Evolutionary conservation across 2,888 invertebrate species (phyloP).

Genomic region (Pseudococcus longispinus): DNA sequence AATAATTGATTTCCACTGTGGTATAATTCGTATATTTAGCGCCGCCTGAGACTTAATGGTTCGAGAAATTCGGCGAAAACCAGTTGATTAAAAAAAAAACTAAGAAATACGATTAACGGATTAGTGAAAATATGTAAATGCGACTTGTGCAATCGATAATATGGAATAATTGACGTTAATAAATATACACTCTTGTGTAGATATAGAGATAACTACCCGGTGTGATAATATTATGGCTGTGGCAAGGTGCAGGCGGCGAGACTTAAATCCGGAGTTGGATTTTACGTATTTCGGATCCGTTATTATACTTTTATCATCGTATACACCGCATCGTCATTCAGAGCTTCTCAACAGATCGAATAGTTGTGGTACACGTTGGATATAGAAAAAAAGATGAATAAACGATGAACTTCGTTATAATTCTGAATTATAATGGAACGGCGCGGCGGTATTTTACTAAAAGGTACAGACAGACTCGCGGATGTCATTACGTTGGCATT

Average conservation of each 20-base stretch:
- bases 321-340: not conserved
- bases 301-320: not conserved
- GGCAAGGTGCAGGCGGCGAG: not conserved
- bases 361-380: not conserved
- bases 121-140: conserved; percentile 44
- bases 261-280: not conserved
- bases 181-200: not conserved
- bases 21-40: not conserved
- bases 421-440: conserved; percentile 56
- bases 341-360: not conserved
- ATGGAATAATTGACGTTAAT: conserved; percentile 25
- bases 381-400: conserved; percentile 43
- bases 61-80: not conserved
- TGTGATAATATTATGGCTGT: not conserved
- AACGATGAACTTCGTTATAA: conserved; percentile 56
- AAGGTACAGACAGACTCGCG: conserved; percentile 54
- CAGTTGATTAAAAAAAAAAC: not conserved
- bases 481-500: conserved; percentile 56
- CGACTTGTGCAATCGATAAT: conserved; percentile 34
- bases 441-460: conserved; percentile 35
- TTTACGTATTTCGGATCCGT: not conserved
- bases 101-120: not conserved
- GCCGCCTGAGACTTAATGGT: not conserved
- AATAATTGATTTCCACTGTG: not conserved
- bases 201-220: not conserved